Base-by-base conservation (phyloP, 2,797 vertebrate genomes). In the Lagocephalus sceleratus region DNA sequence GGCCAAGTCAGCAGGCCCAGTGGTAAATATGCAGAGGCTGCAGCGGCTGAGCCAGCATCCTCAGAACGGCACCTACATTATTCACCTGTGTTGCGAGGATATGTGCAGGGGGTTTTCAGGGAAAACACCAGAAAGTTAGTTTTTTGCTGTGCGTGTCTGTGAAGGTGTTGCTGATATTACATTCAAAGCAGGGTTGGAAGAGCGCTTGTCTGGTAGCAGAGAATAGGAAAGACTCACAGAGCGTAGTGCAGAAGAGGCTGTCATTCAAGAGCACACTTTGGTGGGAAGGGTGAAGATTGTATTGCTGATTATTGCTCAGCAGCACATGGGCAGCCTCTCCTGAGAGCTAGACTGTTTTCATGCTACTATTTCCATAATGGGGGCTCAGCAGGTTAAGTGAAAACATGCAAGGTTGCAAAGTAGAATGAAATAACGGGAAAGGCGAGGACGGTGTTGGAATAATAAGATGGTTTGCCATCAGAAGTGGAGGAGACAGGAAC, bases 11-110 rank as follows among this genome's bases (percentile, higher is more conserved):
- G 82, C 92, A 63, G 90, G 73, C 50, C 87, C 47, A 20, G 85
- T 87, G 88, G 89, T 90, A 89, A 90, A 68, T 63, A 88, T 88
- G 75, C 85, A 81, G 57, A 68, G 54, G 88, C 60, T 51, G 47
- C 54, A 20, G 17, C 42, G 40, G 21, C 57, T 2, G 7, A 55
- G 43, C 44, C 51, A 2, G 35, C 20, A n/a, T 38, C 54, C 16
- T 26, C 59, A 44, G 53, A 66, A 46, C 3, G 5, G 5, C 20
- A 12, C 26, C 15, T 11, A 38, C 54, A 32, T 11, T 1, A 38
- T 20, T 22, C 11, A 25, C 41, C 20, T 16, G 47, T 6, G 15
- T 46, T 44, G 22, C 17, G 48, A 50, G 20, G 57, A 54, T 49
- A 0, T 10, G 29, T 11, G 17, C 20, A 25, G 6, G 5, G 20